Evolutionary conservation across 2,113 vertebrate genomes (phyloP).

Genomic region (Emydura subglobosa): DNA sequence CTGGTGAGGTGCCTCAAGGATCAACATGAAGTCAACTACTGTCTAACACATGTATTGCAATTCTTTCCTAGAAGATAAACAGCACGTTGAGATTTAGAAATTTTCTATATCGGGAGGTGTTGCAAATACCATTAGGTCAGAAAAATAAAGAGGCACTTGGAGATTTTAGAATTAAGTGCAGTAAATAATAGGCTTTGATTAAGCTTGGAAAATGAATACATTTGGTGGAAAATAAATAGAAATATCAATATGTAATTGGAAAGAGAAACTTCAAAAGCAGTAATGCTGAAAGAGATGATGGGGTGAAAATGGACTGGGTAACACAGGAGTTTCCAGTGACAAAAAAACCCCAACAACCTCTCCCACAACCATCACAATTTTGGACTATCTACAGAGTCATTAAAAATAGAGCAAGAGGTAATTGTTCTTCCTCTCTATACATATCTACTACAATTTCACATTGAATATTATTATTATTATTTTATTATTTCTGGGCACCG

Average conservation of each 20-base stretch:
- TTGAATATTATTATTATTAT: background rate
- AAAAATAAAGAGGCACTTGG: background rate
- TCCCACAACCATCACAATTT: background rate
- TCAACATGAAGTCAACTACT: background rate
- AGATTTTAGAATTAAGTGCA: background rate
- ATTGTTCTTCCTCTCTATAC: background rate
- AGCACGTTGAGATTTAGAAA: accelerated
- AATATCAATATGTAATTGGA: background rate
- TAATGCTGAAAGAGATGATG: accelerated
- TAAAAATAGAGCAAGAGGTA: background rate
- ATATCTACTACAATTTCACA: background rate
- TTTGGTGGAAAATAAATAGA: background rate
- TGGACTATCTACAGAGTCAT: background rate
- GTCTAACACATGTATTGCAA: background rate
- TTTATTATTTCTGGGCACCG: background rate
- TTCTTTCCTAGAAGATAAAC: conserved; percentile 15
- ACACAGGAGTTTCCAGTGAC: background rate
- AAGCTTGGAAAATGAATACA: background rate
- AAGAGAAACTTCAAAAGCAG: background rate
- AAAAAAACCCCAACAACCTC: too few relatives aligned
- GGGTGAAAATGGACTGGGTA: background rate
- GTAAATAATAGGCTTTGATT: background rate
- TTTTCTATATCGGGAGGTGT: background rate
- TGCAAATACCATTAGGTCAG: background rate
- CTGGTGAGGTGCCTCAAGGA: background rate